These are phyloP conservation scores for Bovichtus variegatus DNA, from an alignment of 2,797 vertebrate genomes.

Conservation along the genomic window DNA sequence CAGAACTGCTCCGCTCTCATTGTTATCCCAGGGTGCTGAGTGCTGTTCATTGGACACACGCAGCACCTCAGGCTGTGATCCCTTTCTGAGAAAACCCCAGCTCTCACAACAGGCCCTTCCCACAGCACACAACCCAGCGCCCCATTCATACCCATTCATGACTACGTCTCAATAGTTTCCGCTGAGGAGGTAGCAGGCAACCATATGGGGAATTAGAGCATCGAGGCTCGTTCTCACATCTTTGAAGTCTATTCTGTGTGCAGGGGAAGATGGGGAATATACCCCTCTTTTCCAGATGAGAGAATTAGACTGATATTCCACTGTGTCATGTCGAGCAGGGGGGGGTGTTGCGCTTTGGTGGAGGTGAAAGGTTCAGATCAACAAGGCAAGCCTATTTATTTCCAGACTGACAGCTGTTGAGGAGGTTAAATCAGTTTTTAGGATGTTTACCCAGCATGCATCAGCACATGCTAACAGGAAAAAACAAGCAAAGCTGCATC, in stretches of 20 bases:
- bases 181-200: constrained; percentile 40
- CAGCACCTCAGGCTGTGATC: constrained; percentile 78
- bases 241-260: constrained; percentile 53
- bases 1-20: constrained; percentile 72
- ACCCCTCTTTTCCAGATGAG: constrained; percentile 54
- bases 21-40: constrained; percentile 76
- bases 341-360: constrained; percentile 15
- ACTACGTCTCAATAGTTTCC: constrained; percentile 55
- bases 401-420: constrained; percentile 30
- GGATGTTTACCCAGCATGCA: constrained; percentile 56
- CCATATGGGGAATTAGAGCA: constrained; percentile 53
- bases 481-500: constrained; percentile 19
- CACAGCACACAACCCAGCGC: constrained; percentile 45
- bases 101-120: constrained; percentile 68
- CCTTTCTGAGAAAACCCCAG: constrained; percentile 65
- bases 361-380: constrained; percentile 60
- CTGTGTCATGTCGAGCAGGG: constrained; percentile 31
- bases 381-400: constrained; percentile 55
- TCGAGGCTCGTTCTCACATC: constrained; percentile 40
- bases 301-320: constrained; percentile 54
- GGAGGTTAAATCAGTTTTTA: constrained; percentile 49
- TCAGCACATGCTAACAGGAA: constrained; percentile 40
- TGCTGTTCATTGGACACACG: constrained; percentile 73
- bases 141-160: constrained; percentile 61
- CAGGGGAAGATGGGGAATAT: constrained; percentile 38